A percentile compares a stretch with the other conserved stretches of the same genome.
These are phyloP conservation scores for Branchipolynoe longqiensis DNA, from an alignment of 2,888 invertebrate species.

Conservation along the genomic window DNA sequence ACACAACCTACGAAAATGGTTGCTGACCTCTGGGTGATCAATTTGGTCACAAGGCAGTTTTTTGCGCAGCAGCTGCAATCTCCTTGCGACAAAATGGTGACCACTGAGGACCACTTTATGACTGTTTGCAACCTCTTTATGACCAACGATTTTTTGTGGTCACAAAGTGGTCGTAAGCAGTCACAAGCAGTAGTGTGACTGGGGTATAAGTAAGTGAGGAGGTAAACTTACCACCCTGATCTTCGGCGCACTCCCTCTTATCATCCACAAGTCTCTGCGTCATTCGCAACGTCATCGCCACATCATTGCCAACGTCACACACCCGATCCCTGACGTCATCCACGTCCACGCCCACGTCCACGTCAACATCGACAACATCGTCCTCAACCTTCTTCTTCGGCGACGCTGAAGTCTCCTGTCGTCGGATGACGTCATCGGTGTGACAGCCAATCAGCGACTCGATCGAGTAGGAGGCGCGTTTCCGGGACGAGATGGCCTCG, in stretches of 20 bases:
- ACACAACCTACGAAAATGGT: no score
- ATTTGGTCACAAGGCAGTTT: no score
- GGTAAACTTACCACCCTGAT: not conserved
- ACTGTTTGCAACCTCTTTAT: no score
- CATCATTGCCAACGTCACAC: no score
- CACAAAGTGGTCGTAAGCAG: no score
- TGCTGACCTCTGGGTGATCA: no score
- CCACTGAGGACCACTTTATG: no score
- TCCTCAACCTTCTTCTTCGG: not conserved
- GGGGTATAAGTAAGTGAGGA: no score
- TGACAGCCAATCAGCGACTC: conserved; percentile 33
- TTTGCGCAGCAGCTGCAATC: no score
- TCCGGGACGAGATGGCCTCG: conserved; percentile 39
- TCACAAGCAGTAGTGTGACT: no score
- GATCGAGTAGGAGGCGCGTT: conserved; percentile 30
- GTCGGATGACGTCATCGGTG: conserved; percentile 9
- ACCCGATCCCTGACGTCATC: not conserved
- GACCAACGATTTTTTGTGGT: no score
- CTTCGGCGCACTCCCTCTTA: not conserved
- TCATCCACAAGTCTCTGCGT: not conserved
- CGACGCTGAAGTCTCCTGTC: not conserved
- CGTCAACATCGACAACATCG: not conserved
- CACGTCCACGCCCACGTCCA: not conserved
- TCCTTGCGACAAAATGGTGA: no score
- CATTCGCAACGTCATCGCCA: not conserved